Conservation (phyloP, 2,113 vertebrate genomes). For the Petromus typicus region DNA sequence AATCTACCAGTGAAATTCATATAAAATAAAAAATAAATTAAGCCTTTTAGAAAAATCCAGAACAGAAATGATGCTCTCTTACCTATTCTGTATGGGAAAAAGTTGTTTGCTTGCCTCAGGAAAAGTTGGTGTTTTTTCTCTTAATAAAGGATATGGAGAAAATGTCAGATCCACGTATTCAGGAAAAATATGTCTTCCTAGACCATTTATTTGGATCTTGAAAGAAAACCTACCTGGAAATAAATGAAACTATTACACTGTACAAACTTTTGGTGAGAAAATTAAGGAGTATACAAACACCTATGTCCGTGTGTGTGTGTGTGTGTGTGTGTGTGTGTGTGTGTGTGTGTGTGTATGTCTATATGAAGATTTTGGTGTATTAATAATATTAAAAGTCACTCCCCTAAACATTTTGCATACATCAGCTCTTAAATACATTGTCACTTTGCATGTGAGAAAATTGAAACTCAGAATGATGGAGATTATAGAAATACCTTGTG, state of each 20-base stretch:
- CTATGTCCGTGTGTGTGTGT: not conserved
- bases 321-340: not conserved
- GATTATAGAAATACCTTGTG: not conserved
- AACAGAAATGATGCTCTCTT: not conserved
- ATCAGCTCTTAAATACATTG: not conserved
- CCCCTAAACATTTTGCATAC: slow-evolving; percentile 14
- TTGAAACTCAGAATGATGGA: not conserved
- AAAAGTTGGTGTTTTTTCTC: slow-evolving; percentile 14
- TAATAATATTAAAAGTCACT: not conserved
- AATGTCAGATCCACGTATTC: not conserved
- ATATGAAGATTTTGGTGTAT: not conserved
- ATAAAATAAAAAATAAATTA: not conserved
- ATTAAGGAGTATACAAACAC: not conserved
- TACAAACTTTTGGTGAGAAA: not conserved
- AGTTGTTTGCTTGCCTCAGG: not conserved
- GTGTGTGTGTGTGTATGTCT: not conserved
- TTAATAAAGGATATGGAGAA: not conserved
- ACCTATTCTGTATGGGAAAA: not conserved
- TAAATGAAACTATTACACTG: not conserved
- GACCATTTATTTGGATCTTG: slow-evolving; percentile 26
- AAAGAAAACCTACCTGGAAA: not conserved
- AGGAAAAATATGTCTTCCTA: not conserved
- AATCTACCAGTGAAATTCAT: not conserved
- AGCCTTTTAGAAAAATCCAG: slow-evolving; percentile 25
- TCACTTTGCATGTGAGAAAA: slow-evolving; percentile 8